A percentile compares a stretch with the other conserved stretches of the same genome.
phyloP scores from a whole-genome alignment of 2,113 vertebrate genomes.

The Choloepus hoffmanni region DNA sequence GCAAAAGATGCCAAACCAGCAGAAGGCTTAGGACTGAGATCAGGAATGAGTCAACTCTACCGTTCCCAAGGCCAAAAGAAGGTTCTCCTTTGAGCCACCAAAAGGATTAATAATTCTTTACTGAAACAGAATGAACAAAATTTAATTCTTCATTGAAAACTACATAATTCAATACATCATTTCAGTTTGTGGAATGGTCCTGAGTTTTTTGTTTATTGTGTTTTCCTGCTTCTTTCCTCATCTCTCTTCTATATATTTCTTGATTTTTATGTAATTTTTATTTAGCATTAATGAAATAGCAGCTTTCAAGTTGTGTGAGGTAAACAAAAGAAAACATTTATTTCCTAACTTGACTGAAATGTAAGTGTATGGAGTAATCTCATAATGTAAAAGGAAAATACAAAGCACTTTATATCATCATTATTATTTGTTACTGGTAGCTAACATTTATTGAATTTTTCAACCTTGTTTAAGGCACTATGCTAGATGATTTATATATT shows the following conservation, averaged over 20 bases:
- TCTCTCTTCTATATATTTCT: background rate
- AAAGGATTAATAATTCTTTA: background rate
- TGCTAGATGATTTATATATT: background rate
- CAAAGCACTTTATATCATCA: background rate
- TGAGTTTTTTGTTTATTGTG: background rate
- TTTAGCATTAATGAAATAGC: background rate
- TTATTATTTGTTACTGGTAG: constrained; percentile 7
- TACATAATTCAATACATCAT: background rate
- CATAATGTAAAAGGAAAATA: background rate
- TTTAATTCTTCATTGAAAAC: background rate
- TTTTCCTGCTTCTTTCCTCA: background rate
- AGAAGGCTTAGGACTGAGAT: constrained; percentile 63
- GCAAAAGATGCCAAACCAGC: constrained; percentile 64
- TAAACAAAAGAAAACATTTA: background rate
- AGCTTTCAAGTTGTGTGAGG: background rate
- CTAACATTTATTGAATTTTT: background rate
- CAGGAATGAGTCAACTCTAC: background rate
- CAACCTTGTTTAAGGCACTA: background rate
- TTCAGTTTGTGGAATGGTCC: background rate
- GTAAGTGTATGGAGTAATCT: background rate
- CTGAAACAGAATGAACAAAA: background rate
- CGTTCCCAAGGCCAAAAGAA: background rate
- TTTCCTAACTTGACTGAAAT: background rate
- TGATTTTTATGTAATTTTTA: background rate
- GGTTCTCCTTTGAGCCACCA: background rate